Evolutionary conservation across 2,888 invertebrate genomes (phyloP).

Genomic region (Anodontia alba): DNA sequence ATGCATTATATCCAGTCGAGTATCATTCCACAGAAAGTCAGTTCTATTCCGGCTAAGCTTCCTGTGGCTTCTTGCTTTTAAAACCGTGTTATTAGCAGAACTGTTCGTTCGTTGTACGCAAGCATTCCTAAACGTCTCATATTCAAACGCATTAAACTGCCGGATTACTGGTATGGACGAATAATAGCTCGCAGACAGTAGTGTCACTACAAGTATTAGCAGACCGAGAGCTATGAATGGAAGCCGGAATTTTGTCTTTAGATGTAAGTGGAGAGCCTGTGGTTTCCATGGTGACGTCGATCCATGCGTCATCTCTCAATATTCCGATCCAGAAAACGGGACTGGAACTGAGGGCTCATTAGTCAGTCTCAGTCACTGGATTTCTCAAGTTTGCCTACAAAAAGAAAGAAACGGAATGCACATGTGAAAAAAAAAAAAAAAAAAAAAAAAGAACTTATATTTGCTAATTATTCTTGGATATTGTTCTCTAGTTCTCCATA

Average conservation of each 20-base stretch:
- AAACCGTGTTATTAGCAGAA: background rate
- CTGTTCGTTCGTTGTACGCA: background rate
- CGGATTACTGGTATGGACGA: background rate
- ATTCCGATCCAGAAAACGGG: background rate
- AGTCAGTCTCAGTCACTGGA: too few species aligned
- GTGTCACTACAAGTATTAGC: background rate
- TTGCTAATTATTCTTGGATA: too few species aligned
- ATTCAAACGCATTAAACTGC: background rate
- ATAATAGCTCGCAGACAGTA: background rate
- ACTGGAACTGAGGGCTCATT: too few species aligned
- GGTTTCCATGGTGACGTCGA: background rate
- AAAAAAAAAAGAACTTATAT: too few species aligned
- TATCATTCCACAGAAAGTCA: constrained; percentile 59
- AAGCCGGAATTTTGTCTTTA: background rate
- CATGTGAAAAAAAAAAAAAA: too few species aligned
- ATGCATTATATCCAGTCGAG: constrained; percentile 58
- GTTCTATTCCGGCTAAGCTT: background rate
- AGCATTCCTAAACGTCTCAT: background rate
- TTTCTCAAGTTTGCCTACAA: too few species aligned
- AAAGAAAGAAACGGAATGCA: too few species aligned
- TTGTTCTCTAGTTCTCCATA: too few species aligned
- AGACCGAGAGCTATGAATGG: background rate
- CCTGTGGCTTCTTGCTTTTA: background rate
- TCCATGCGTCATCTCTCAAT: constrained; percentile 1
- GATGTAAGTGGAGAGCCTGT: background rate